Percentiles rank a stretch among this genome's conserved stretches.
These are phyloP conservation scores for Oncopeltus fasciatus DNA, from an alignment of 1,140 invertebrate species.

Conservation along the genomic window DNA sequence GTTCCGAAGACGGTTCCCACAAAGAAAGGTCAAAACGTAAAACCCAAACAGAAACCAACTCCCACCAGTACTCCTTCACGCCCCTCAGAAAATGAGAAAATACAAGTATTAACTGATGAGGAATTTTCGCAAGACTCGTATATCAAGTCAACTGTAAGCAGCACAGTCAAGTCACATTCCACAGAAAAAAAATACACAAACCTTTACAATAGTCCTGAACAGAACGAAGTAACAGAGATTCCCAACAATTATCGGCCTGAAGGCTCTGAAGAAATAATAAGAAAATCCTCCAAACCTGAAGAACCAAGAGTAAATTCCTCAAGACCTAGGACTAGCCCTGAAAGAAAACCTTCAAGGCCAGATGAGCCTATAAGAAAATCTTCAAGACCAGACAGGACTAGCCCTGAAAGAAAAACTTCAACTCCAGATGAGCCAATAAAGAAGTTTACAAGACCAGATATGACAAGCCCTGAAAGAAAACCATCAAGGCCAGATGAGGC, in stretches of 20 bases:
- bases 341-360: neutral
- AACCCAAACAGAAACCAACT: neutral
- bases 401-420: neutral
- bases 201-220: too few species aligned
- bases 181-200: too few species aligned
- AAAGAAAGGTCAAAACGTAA: neutral
- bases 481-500: neutral
- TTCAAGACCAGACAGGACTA: neutral
- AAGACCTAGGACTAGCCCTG: neutral
- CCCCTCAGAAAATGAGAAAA: too few species aligned
- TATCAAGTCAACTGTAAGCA: neutral
- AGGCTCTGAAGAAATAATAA: neutral
- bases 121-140: neutral
- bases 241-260: too few species aligned
- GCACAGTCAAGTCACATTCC: neutral
- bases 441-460: constrained; percentile 16
- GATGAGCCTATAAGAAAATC: neutral
- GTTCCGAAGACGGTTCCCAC: neutral
- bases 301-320: neutral
- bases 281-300: constrained; percentile 4
- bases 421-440: constrained; percentile 5
- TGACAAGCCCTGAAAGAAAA: constrained; percentile 1
- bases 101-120: neutral
- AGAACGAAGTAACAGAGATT: too few species aligned
- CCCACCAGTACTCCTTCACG: too few species aligned